Conservation (phyloP, 2,113 vertebrate species). For the Merops nubicus region DNA sequence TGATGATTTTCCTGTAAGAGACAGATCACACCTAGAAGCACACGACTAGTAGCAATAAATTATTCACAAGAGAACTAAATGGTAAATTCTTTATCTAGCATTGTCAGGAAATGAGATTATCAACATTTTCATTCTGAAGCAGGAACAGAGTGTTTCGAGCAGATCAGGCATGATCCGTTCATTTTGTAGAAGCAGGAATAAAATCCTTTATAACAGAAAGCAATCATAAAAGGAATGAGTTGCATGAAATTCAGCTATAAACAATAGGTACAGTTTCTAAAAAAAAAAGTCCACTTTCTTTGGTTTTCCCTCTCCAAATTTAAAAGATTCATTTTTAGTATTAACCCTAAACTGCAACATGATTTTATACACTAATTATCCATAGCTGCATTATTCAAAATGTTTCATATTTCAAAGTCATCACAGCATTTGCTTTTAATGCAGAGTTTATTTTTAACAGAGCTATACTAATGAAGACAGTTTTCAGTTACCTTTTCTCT, state of each 20-base stretch:
- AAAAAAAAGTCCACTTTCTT: neutral
- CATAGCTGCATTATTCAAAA: neutral
- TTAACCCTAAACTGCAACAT: neutral
- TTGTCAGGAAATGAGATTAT: neutral
- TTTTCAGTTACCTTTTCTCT: conserved; percentile 87
- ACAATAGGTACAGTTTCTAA: neutral
- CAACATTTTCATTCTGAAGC: neutral
- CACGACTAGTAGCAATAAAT: neutral
- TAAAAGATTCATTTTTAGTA: neutral
- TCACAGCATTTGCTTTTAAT: neutral
- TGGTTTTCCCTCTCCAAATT: neutral
- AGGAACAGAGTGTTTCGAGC: neutral
- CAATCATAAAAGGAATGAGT: neutral
- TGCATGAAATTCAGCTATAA: neutral
- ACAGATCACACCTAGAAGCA: neutral
- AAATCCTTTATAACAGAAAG: neutral
- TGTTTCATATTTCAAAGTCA: neutral
- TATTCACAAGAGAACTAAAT: neutral
- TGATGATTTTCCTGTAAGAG: neutral
- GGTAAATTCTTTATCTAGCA: neutral
- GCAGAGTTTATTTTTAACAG: neutral
- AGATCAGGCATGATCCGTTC: neutral
- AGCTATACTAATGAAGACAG: neutral
- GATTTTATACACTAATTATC: neutral
- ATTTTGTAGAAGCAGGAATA: neutral